Evolutionary conservation across 2,797 vertebrate species (phyloP).

Genomic region (Myotis vivesi): DNA sequence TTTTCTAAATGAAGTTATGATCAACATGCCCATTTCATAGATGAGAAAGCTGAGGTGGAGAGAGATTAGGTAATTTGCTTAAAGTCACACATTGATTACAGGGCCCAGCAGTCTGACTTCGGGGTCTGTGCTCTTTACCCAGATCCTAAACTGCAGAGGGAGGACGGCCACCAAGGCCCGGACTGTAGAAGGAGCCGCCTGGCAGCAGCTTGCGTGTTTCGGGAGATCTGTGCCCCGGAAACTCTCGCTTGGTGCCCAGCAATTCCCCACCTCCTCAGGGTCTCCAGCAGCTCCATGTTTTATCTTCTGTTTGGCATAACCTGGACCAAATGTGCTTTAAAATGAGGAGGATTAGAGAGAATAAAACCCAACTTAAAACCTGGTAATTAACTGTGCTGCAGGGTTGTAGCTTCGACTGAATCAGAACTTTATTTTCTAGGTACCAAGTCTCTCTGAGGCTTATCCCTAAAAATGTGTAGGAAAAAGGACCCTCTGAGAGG

Average conservation of each 20-base stretch:
- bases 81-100: neutral
- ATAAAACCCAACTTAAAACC: slow-evolving; percentile 1
- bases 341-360: slow-evolving; percentile 25
- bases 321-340: neutral
- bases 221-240: neutral
- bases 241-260: neutral
- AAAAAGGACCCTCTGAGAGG: slow-evolving; percentile 21
- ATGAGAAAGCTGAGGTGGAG: neutral
- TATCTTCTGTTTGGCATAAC: neutral
- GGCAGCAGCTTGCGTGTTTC: neutral
- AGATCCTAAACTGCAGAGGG: neutral
- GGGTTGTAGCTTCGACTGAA: neutral
- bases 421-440: slow-evolving; percentile 36
- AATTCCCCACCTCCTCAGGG: neutral
- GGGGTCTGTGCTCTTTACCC: neutral
- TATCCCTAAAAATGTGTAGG: slow-evolving; percentile 23
- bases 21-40: neutral
- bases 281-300: neutral
- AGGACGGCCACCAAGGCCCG: fast-evolving
- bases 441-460: neutral
- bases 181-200: neutral
- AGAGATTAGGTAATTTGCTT: neutral
- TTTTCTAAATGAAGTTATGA: slow-evolving; percentile 27
- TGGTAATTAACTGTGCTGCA: neutral
- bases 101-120: neutral